Evolutionary conservation across 1,140 invertebrate species (phyloP), one percentile per base, ranked within the genome.

Genomic region (Cydia fagiglandana): DNA sequence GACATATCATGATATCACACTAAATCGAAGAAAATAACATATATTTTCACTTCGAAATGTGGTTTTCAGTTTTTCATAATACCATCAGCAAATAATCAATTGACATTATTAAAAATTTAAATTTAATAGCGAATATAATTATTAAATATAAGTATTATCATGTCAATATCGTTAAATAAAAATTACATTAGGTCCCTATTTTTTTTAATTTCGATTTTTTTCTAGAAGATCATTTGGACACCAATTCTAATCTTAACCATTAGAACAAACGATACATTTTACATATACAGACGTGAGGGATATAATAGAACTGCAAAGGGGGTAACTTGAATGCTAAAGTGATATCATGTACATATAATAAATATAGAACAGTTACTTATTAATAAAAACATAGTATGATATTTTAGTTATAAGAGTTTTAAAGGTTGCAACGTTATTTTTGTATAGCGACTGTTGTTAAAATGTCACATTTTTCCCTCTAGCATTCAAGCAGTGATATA

Each of bases 151-250:
- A 66, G 64, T 61, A 61, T 61, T 24, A 61, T 24, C 56, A n/a
- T 38, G 15, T n/a, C 28, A 70, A 70, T 38, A 70, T 68, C 28
- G 24, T 38, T 34, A 68, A 68, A 68, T 70, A 45, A 70, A 15
- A 9, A 17, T 70, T 70, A 70, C 15, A 10, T 70, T 70, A 70
- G 66, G 66, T 70, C 66, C 66, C 66, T 70, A 70, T 70, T 7
- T 70, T 45, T 70, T 70, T 17, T 15, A 9, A 20, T 70, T n/a
- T 20, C 66, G 34, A 38, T 70, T 20, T 45, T 17, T 41, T 17
- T 70, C 34, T 70, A 70, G 15, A 68, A 38, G 15, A 38, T 38
- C n/a, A 10, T 68, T 34, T 38, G 61, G 9, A 10, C 30, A 64
- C 30, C 1, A 68, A 64, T 34, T 64, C 38, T 5, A 34, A 38